A percentile compares a stretch with the other conserved stretches of the same genome.
Evolutionary conservation across 2,888 invertebrate genomes (phyloP).

Genomic region (Podotricha telesiphe): DNA sequence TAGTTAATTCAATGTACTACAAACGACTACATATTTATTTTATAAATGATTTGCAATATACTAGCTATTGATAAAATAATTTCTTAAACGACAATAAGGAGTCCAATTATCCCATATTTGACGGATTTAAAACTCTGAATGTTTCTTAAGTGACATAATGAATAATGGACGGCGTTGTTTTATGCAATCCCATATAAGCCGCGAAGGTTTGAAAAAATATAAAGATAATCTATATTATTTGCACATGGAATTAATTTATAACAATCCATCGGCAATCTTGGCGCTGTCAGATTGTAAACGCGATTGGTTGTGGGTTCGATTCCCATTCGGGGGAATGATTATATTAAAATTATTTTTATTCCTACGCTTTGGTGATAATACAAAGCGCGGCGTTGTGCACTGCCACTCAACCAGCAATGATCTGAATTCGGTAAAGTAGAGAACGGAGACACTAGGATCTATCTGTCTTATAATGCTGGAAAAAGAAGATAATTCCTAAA

Average conservation of each 20-base stretch:
- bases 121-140: background rate
- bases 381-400: too few relatives aligned
- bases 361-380: too few relatives aligned
- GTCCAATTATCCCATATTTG: background rate
- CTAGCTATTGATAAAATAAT: background rate
- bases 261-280: too few relatives aligned
- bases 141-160: background rate
- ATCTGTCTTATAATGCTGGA: too few relatives aligned
- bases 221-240: background rate
- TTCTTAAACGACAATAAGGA: background rate
- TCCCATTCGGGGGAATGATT: too few relatives aligned
- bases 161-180: background rate
- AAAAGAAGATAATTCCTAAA: too few relatives aligned
- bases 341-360: too few relatives aligned
- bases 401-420: too few relatives aligned
- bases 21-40: background rate
- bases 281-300: too few relatives aligned
- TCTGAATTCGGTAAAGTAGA: too few relatives aligned
- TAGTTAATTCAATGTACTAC: background rate
- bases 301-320: too few relatives aligned
- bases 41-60: background rate
- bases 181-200: background rate
- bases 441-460: too few relatives aligned
- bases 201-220: background rate
- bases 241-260: background rate